A percentile compares a stretch with the other conserved stretches of the same genome.
Evolutionary conservation across 2,888 invertebrate genomes (phyloP).

Genomic region (Mythimna vitellina): DNA sequence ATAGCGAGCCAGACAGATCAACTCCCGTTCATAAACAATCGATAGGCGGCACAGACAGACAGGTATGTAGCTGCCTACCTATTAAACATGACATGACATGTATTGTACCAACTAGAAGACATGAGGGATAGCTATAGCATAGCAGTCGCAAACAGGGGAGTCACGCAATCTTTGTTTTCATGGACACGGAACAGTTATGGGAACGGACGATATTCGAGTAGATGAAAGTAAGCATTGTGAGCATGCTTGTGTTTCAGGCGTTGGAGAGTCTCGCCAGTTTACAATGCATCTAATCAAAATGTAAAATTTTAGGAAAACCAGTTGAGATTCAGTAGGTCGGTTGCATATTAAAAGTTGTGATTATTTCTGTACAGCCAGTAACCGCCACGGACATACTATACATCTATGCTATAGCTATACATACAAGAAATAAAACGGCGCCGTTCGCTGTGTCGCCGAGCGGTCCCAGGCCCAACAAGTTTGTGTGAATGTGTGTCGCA

Average conservation of each 20-base stretch:
- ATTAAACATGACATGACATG: constrained; percentile 20
- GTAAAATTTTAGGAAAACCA: constrained; percentile 8
- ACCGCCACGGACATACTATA: constrained; percentile 68
- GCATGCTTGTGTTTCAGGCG: neutral
- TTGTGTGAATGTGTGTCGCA: constrained; percentile 52
- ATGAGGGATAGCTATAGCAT: constrained; percentile 13
- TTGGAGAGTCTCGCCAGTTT: constrained; percentile 3
- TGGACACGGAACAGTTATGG: constrained; percentile 24
- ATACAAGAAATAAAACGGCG: constrained; percentile 72
- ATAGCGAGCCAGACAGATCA: constrained; percentile 71
- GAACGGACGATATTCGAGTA: constrained; percentile 28
- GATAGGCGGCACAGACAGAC: constrained; percentile 49
- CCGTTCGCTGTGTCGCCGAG: constrained; percentile 62
- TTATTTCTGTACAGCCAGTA: constrained; percentile 71
- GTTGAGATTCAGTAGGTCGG: constrained; percentile 8
- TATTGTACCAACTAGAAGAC: constrained; percentile 8
- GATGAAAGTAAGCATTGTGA: constrained; percentile 20
- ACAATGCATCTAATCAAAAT: constrained; percentile 6
- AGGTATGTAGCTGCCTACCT: constrained; percentile 35
- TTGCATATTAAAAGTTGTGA: constrained; percentile 57
- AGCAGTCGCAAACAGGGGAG: constrained; percentile 13
- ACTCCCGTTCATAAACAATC: constrained; percentile 67
- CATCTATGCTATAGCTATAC: no score
- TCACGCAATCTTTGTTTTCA: constrained; percentile 41
- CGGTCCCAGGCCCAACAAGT: constrained; percentile 71